These are phyloP conservation scores for Acanthisitta chloris DNA, from an alignment of 2,113 vertebrate genomes.

Conservation along the genomic window DNA sequence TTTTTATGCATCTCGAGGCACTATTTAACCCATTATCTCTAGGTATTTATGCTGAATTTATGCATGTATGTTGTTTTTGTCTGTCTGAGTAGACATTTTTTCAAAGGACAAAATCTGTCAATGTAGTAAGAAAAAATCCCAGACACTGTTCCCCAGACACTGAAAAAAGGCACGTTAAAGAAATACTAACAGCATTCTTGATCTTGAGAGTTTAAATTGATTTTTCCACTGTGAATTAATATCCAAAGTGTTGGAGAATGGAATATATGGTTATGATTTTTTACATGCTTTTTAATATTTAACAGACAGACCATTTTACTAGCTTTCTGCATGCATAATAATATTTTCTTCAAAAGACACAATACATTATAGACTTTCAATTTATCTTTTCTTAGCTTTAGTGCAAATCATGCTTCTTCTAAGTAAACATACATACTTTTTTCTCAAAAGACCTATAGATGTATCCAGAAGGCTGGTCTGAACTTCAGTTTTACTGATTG, in stretches of 20 bases:
- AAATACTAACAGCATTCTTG: neutral
- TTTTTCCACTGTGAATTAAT: neutral
- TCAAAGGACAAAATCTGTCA: neutral
- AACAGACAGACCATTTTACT: neutral
- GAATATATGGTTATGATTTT: neutral
- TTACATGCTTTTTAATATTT: conserved; percentile 1
- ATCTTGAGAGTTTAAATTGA: neutral
- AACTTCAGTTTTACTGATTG: neutral
- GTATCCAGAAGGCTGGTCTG: neutral
- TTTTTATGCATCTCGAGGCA: neutral
- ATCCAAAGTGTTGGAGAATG: neutral
- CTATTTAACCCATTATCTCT: neutral
- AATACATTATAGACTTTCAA: neutral
- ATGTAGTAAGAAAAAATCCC: neutral
- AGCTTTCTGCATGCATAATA: neutral
- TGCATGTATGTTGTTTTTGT: neutral
- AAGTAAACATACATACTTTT: neutral
- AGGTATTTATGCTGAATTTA: neutral
- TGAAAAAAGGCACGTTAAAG: neutral
- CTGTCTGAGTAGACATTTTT: neutral
- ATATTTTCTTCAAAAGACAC: neutral
- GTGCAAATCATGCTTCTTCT: neutral
- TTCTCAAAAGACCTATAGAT: neutral
- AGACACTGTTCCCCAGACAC: neutral
- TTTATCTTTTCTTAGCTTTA: neutral